These are phyloP conservation scores for Macrophya annulata DNA, from an alignment of 2,888 invertebrate genomes.

Conservation along the genomic window DNA sequence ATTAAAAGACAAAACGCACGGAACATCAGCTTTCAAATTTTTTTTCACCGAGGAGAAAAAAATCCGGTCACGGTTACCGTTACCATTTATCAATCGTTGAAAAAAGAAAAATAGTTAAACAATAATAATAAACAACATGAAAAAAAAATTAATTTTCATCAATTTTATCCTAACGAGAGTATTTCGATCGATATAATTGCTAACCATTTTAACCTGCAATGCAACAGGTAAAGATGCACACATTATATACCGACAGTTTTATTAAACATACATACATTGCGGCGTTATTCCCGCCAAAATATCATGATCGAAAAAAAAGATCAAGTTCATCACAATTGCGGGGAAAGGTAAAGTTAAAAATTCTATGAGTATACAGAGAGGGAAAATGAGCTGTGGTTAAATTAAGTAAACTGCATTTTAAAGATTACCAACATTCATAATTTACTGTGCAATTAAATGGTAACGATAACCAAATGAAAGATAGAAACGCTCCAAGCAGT, in stretches of 20 bases:
- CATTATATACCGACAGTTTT: background rate
- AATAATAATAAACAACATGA: background rate
- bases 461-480: background rate
- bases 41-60: background rate
- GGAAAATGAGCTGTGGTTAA: background rate
- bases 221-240: background rate
- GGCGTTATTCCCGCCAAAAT: slow-evolving; percentile 4
- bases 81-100: background rate
- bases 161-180: background rate
- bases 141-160: background rate
- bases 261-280: background rate
- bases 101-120: background rate
- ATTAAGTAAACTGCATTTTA: background rate
- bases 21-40: background rate
- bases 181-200: background rate
- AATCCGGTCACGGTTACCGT: background rate
- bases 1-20: background rate
- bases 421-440: background rate
- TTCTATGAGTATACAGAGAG: background rate
- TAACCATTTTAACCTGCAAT: background rate
- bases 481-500: background rate
- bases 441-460: background rate
- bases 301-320: background rate
- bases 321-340: background rate
- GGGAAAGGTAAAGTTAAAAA: background rate